phyloP scores from a whole-genome alignment of 2,888 invertebrate species.

The Junonia oenone region DNA sequence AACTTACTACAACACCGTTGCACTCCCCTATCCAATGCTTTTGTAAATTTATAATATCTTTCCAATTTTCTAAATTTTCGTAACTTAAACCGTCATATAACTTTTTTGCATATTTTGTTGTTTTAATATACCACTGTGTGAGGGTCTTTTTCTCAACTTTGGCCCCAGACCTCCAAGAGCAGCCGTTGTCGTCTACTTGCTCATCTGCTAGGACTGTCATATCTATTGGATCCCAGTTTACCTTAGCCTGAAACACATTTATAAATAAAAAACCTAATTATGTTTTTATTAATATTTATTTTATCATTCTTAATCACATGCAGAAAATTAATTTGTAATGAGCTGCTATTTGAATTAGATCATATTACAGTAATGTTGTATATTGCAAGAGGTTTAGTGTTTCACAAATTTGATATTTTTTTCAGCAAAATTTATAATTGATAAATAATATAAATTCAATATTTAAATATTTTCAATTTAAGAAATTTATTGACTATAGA shows the following conservation, averaged over 20 bases:
- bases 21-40: constrained; percentile 95
- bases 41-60: constrained; percentile 90
- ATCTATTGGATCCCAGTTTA: constrained; percentile 99
- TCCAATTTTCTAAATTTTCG: constrained; percentile 87
- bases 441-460: too few species aligned
- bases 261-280: neutral
- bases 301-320: too few species aligned
- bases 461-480: too few species aligned
- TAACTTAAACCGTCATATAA: constrained; percentile 85
- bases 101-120: constrained; percentile 89
- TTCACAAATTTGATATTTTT: too few species aligned
- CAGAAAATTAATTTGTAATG: too few species aligned
- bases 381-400: too few species aligned
- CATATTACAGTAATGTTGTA: too few species aligned
- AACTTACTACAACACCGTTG: constrained; percentile 86
- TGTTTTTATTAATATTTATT: neutral
- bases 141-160: constrained; percentile 92
- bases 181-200: constrained; percentile 94
- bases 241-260: constrained; percentile 82
- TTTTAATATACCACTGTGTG: constrained; percentile 96
- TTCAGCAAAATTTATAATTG: too few species aligned
- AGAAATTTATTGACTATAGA: too few species aligned
- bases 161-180: constrained; percentile 98
- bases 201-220: constrained; percentile 98
- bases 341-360: too few species aligned